Evolutionary conservation across 2,113 vertebrate species (phyloP), one percentile per base, ranked within the genome.

Genomic region (Buteo buteo): DNA sequence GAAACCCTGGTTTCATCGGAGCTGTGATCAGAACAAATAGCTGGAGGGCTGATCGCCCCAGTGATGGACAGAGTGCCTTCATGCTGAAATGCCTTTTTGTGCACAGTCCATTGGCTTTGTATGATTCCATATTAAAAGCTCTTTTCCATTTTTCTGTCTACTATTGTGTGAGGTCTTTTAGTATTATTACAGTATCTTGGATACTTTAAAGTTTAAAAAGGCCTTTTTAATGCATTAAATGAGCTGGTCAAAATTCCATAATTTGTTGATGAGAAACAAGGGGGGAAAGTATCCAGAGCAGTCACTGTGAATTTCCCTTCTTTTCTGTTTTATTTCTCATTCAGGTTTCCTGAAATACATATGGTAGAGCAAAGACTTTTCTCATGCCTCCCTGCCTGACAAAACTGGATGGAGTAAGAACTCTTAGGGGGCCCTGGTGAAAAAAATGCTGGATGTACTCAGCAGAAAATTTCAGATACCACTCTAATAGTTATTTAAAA

Each of bases 191-290:
- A 78, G 54, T 71, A 54, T 38, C 85, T 92, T 32, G 22, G n/a
- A 62, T 81, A 73, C 59, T 94, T 94, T 32, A 61, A 97, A 77
- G 67, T 81, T 88, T 87, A 31, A 88, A 94, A 94, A 88, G 58
- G 28, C 18, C 54, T 80, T 96, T 91, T 93, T 77, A 76, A 65
- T 80, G 45, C 4, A 11, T 80, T 69, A 92, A 94, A 88, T 66
- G 78, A 57, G 9, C 62, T 88, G 49, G 74, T 70, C 58, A 96
- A 80, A 96, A 90, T 85, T 80, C 40, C 2, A 5, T 79, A 90
- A 73, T 94, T 88, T 82, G 40, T 22, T 93, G 22, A 73, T 82
- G n/a, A 93, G 74, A 93, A 88, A 72, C 38, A 82, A 47, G 49
- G 58, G 47, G 7, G 1, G 17, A 0, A 16, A 89, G 50, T 44